Conservation (phyloP, 2,797 vertebrate genomes). For the Molossus alvarezi region DNA sequence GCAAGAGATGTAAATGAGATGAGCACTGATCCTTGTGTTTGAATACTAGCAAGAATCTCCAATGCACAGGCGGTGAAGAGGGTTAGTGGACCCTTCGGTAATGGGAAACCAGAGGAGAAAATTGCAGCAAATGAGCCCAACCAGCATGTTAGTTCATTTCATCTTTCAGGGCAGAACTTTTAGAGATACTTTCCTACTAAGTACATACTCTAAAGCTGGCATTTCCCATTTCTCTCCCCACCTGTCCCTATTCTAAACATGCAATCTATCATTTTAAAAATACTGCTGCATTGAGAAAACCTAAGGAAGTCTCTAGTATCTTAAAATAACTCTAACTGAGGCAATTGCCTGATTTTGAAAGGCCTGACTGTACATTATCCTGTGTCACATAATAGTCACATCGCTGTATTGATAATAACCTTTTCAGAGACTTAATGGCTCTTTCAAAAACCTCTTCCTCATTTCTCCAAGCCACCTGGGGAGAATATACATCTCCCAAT, state of each 20-base stretch:
- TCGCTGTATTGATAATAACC: slow-evolving; percentile 27
- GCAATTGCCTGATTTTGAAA: slow-evolving; percentile 59
- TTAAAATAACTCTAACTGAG: slow-evolving; percentile 75
- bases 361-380: slow-evolving; percentile 43
- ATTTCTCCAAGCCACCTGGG: slow-evolving; percentile 21
- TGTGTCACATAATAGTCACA: slow-evolving; percentile 43
- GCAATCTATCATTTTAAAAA: slow-evolving; percentile 65
- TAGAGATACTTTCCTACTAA: background rate
- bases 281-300: slow-evolving; percentile 55
- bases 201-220: background rate
- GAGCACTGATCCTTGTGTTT: background rate
- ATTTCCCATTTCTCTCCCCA: slow-evolving; percentile 48
- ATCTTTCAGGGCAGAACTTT: slow-evolving; percentile 36
- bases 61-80: background rate
- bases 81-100: background rate
- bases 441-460: slow-evolving; percentile 27
- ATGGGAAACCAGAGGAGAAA: slow-evolving; percentile 26
- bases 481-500: background rate
- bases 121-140: slow-evolving; percentile 37
- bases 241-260: slow-evolving; percentile 56
- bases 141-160: background rate
- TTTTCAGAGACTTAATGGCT: slow-evolving; percentile 21
- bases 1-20: background rate
- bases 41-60: background rate
- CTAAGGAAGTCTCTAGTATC: background rate